Evolutionary conservation across 2,113 vertebrate species (phyloP), one percentile per base, ranked within the genome.

Genomic region (Paraplagusia blochii): DNA sequence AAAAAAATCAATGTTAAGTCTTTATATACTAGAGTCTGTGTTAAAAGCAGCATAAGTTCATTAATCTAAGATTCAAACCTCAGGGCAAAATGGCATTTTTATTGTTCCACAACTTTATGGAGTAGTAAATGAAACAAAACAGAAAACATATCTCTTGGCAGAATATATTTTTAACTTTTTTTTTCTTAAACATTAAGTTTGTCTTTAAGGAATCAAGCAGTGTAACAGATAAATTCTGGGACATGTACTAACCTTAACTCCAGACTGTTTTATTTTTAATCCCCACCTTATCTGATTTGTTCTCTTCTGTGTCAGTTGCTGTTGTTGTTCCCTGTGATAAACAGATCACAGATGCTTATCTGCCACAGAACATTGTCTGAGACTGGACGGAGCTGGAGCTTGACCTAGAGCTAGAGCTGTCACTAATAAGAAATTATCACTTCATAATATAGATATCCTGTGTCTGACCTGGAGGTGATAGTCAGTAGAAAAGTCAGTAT

Each of bases 341-440:
- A 69, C 11, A 40, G 38, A 4, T 40, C 9, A 53, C 18, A 57
- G 66, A 48, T 70, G 53, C 33, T 75, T 76, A 70, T 75, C 63
- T 38, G 53, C 35, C 13, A 63, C 44, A 47, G 17, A 40, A 22
- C 36, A 45, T 58, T 39, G 22, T 53, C 63, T 50, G 46, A 52
- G 57, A 57, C 22, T 29, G 22, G 22, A 6, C 22, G 22, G 22
- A 29, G 22, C 22, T 29, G 22, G 22, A 29, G n/a, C n/a, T n/a
- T n/a, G n/a, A n/a, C n/a, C n/a, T n/a, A n/a, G 22, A 29, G 22
- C 22, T 29, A 6, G 22, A 29, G 22, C 22, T 6, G 22, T 29
- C 22, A 29, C 22, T 29, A 6, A 29, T 29, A 29, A 4, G 6
- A 29, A 29, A 29, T 29, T 29, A 6, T 29, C 22, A 29, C 6